These are phyloP conservation scores for Carcharodon carcharias DNA, from an alignment of 2,797 vertebrate species.

Conservation along the genomic window DNA sequence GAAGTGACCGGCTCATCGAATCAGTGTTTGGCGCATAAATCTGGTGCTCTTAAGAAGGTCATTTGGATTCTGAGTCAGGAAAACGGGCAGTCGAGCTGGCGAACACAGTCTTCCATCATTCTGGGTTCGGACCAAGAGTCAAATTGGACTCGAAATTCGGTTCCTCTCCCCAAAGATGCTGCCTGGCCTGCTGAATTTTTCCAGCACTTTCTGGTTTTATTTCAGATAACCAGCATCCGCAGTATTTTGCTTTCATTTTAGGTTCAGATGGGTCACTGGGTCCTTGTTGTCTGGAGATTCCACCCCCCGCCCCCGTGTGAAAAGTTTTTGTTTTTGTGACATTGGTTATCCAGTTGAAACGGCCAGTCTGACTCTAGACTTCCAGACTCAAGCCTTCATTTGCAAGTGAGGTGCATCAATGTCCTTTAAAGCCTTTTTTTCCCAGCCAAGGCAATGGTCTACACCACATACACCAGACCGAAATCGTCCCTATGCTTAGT, in stretches of 20 bases:
- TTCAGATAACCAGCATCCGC: too few species aligned
- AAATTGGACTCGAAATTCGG: too few species aligned
- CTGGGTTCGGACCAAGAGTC: neutral
- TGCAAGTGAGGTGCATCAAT: too few species aligned
- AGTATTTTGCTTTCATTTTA: neutral
- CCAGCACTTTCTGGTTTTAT: neutral
- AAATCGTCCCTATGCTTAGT: too few species aligned
- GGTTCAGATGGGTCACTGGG: neutral
- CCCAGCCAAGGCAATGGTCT: too few species aligned
- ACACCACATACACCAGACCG: too few species aligned
- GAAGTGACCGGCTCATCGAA: neutral
- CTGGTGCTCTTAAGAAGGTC: too few species aligned
- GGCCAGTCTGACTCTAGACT: neutral
- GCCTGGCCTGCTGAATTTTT: too few species aligned
- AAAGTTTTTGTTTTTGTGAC: neutral
- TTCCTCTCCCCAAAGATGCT: too few species aligned
- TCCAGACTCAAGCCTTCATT: neutral
- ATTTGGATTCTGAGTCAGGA: neutral
- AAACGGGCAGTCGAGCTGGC: too few species aligned
- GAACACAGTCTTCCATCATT: neutral
- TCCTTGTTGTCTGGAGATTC: neutral
- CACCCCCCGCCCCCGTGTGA: neutral
- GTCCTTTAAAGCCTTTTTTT: too few species aligned
- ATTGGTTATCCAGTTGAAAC: neutral
- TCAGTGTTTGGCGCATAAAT: neutral